Percentiles rank a stretch among this genome's conserved stretches.
Conservation (phyloP, 2,797 vertebrate species). For the Anomalospiza imberbis region DNA sequence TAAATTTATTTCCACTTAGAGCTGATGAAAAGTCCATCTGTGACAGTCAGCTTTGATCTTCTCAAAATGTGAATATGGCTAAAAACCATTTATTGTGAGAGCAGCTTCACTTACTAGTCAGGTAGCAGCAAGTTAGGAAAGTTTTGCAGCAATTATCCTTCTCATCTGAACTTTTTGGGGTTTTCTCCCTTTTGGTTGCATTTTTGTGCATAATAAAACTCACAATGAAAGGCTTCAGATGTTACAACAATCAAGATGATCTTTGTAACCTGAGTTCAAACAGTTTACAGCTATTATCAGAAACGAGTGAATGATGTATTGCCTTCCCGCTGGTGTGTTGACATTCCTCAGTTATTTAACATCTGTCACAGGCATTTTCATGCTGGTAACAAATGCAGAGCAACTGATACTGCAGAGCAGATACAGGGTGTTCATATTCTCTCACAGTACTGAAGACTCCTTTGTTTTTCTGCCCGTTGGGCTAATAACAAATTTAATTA, state of each 20-base stretch:
- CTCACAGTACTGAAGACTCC: background rate
- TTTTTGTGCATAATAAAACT: conserved; percentile 42
- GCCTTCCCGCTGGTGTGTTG: conserved; percentile 26
- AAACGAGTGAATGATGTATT: background rate
- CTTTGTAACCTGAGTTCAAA: conserved; percentile 46
- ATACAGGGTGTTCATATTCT: background rate
- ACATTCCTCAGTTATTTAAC: conserved; percentile 53
- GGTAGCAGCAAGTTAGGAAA: background rate
- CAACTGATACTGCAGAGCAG: background rate
- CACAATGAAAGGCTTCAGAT: conserved; percentile 19
- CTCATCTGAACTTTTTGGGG: background rate
- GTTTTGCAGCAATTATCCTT: background rate
- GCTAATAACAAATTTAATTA: conserved; percentile 43
- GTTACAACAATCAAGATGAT: conserved; percentile 27
- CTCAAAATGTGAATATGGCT: background rate
- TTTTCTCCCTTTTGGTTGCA: background rate
- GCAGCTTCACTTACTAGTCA: background rate
- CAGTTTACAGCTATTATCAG: conserved; percentile 38
- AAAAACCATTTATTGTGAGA: background rate
- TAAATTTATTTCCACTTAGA: background rate
- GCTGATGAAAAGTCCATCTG: background rate
- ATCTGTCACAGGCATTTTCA: conserved; percentile 43
- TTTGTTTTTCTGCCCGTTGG: conserved; percentile 7
- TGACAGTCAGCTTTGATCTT: conserved; percentile 1
- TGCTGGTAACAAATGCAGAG: background rate